These are phyloP conservation scores for Ictalurus punctatus DNA, from an alignment of 2,113 vertebrate species.

Conservation along the genomic window DNA sequence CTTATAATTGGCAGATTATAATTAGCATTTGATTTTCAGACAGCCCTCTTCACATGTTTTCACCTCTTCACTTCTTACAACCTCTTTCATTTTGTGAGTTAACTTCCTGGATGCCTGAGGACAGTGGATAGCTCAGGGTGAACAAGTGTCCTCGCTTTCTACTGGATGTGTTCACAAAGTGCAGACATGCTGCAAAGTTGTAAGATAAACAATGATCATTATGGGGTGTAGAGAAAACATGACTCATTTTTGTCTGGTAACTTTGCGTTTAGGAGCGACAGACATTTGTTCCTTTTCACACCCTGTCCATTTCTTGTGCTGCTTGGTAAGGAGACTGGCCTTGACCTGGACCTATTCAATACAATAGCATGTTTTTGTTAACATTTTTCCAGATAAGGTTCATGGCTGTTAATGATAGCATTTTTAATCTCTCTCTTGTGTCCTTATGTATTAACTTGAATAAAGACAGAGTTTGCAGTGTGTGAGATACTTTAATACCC, in stretches of 20 bases:
- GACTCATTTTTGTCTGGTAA: not conserved
- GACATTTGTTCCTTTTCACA: not conserved
- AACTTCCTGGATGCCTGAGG: not conserved
- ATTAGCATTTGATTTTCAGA: not conserved
- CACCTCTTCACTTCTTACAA: not conserved
- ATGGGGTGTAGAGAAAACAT: conserved; percentile 2
- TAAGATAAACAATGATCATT: not conserved
- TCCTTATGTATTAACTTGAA: conserved; percentile 10
- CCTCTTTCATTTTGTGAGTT: conserved; percentile 6
- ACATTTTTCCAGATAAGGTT: conserved; percentile 24
- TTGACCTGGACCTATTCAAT: conserved; percentile 13
- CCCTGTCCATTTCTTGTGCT: not conserved
- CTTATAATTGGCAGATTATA: too few relatives aligned
- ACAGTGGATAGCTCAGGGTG: not conserved
- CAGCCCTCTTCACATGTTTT: not conserved
- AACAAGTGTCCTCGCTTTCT: not conserved
- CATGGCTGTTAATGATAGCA: not conserved
- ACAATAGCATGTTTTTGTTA: conserved; percentile 25
- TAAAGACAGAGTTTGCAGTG: conserved; percentile 8
- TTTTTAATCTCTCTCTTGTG: not conserved
- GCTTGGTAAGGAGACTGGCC: conserved; percentile 9
- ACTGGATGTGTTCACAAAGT: conserved; percentile 15
- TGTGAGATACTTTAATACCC: not conserved
- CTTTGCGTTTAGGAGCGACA: not conserved
- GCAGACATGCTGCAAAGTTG: not conserved